These are phyloP conservation scores for Lepisosteus osseus DNA, from an alignment of 2,113 vertebrate species.

Conservation along the genomic window DNA sequence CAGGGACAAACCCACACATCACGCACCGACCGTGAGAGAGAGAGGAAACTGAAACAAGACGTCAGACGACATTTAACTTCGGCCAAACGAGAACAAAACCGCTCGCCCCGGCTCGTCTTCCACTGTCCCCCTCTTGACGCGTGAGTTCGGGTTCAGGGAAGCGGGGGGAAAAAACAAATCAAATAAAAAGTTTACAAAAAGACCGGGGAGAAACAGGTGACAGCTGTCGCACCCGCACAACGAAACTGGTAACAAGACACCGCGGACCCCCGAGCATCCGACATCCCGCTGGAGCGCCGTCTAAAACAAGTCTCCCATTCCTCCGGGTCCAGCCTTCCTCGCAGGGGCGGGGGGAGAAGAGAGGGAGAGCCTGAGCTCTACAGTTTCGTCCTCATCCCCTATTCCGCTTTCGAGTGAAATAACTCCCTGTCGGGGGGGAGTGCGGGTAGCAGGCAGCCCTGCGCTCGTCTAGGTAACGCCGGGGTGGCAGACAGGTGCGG, in stretches of 20 bases:
- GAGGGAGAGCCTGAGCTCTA: too few species aligned
- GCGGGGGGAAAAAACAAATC: not conserved
- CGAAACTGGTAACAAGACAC: constrained; percentile 1
- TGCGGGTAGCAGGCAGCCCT: too few species aligned
- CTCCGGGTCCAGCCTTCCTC: not conserved
- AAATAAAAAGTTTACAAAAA: constrained; percentile 8
- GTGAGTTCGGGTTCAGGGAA: not conserved
- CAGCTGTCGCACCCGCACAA: constrained; percentile 51
- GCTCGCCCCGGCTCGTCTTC: not conserved
- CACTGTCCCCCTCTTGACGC: not conserved
- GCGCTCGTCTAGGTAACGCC: too few species aligned
- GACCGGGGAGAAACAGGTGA: constrained; percentile 17
- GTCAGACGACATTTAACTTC: constrained; percentile 27
- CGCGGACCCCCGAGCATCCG: constrained; percentile 18
- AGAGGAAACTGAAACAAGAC: constrained; percentile 17
- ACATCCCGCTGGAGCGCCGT: constrained; percentile 20
- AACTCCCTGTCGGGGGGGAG: too few species aligned
- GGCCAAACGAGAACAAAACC: constrained; percentile 12
- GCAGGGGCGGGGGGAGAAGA: too few species aligned
- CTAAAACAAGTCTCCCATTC: constrained; percentile 6
- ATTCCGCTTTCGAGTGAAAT: too few species aligned
- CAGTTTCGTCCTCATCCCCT: too few species aligned
- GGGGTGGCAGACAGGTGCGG: too few species aligned
- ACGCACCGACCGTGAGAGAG: not conserved
- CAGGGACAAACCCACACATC: constrained; percentile 6